These are phyloP conservation scores for Netelia melanura DNA, from an alignment of 2,888 invertebrate species.

Conservation along the genomic window DNA sequence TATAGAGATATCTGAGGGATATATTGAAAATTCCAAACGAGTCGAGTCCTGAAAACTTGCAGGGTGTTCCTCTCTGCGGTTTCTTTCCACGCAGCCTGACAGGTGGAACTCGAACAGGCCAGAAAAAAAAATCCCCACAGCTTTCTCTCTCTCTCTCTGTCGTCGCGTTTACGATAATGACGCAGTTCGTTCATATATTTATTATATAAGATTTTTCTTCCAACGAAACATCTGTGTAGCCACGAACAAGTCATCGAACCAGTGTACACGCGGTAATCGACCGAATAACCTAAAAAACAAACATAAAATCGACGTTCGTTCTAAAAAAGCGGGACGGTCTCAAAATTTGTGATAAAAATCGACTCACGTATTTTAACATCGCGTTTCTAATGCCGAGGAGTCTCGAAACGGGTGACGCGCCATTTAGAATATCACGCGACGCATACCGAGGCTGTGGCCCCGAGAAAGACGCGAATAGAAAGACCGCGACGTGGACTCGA, in stretches of 20 bases:
- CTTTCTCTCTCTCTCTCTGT: background rate
- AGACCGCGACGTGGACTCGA: constrained; percentile 46
- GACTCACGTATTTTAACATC: constrained; percentile 45
- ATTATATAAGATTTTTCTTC: constrained; percentile 22
- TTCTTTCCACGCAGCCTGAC: background rate
- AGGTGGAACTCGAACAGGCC: constrained; percentile 11
- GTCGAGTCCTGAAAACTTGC: background rate
- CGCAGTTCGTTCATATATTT: background rate
- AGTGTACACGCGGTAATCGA: constrained; percentile 15
- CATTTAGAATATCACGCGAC: constrained; percentile 79
- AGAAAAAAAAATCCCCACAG: background rate
- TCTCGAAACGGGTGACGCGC: constrained; percentile 77
- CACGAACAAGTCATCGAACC: background rate
- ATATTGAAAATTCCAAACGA: background rate
- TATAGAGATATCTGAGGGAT: too few relatives aligned
- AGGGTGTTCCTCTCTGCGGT: background rate
- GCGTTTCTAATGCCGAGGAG: constrained; percentile 42
- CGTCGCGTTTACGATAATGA: constrained; percentile 25
- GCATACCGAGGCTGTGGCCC: constrained; percentile 55
- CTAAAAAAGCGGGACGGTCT: background rate
- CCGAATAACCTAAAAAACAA: constrained; percentile 21
- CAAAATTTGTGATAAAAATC: constrained; percentile 64
- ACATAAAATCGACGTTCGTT: constrained; percentile 24
- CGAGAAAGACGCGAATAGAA: constrained; percentile 25
- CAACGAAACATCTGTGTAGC: background rate